Evolutionary conservation across 2,113 vertebrate species (phyloP).

Genomic region (Ammospiza nelsoni): DNA sequence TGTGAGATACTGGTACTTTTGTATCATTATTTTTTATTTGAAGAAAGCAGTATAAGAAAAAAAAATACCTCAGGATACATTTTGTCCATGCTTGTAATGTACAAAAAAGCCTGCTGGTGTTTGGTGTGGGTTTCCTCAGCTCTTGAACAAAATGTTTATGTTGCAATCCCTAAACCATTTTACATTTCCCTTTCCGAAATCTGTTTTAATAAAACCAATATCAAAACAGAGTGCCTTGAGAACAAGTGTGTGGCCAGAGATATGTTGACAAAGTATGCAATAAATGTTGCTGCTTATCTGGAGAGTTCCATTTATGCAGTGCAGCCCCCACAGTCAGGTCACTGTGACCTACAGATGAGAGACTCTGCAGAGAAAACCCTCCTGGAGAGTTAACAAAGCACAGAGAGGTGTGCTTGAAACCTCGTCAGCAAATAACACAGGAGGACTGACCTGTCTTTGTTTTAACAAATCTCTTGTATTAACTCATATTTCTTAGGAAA

Average conservation of each 20-base stretch:
- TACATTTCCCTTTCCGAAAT: conserved; percentile 20
- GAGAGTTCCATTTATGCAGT: conserved; percentile 35
- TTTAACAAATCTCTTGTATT: neutral
- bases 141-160: neutral
- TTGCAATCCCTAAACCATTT: conserved; percentile 18
- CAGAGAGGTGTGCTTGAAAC: neutral
- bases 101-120: neutral
- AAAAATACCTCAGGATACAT: neutral
- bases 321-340: conserved; percentile 23
- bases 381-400: neutral
- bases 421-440: neutral
- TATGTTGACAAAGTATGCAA: conserved; percentile 38
- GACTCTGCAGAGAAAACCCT: neutral
- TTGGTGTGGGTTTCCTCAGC: neutral
- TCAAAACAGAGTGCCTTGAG: conserved; percentile 35
- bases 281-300: conserved; percentile 55
- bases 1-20: neutral
- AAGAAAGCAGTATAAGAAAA: neutral
- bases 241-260: conserved; percentile 4
- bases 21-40: neutral
- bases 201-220: conserved; percentile 38
- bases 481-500: neutral
- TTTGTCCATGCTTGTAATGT: neutral
- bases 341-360: neutral
- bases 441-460: neutral